Conservation (phyloP, 2,888 invertebrate genomes). For the Netelia virgata region DNA sequence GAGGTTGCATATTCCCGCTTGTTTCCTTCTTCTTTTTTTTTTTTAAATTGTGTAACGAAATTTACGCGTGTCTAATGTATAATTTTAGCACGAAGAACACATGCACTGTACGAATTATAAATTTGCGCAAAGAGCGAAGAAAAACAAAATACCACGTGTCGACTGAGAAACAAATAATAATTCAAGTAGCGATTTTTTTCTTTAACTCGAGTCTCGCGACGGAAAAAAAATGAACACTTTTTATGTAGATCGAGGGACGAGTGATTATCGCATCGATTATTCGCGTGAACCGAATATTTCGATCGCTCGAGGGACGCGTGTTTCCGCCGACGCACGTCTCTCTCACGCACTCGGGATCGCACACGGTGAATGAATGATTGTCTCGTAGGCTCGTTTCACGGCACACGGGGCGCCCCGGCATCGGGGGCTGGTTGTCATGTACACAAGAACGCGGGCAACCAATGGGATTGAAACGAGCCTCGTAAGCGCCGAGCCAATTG, state of each 20-base stretch:
- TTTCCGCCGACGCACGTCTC: conserved; percentile 35
- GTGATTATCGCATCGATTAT: no score
- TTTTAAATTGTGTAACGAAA: neutral
- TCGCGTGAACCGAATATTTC: neutral
- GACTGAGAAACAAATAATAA: no score
- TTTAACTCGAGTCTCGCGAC: no score
- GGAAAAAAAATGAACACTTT: no score
- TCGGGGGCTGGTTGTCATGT: conserved; percentile 63
- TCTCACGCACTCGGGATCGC: conserved; percentile 63
- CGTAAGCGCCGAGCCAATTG: conserved; percentile 23
- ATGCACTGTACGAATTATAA: no score
- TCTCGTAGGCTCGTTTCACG: conserved; percentile 41
- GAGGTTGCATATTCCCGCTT: conserved; percentile 62
- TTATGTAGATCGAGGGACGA: no score
- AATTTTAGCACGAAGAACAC: no score
- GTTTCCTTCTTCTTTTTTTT: neutral
- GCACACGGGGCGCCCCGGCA: conserved; percentile 60
- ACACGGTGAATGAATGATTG: conserved; percentile 64
- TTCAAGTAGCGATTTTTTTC: no score
- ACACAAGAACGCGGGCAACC: conserved; percentile 62
- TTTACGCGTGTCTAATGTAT: no score
- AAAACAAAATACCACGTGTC: no score
- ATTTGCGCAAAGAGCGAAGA: no score
- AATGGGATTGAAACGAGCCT: conserved; percentile 43
- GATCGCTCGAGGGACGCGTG: conserved; percentile 10